A percentile compares a stretch with the other conserved stretches of the same genome.
phyloP scores from a whole-genome alignment of 1,140 invertebrate genomes.

The Heliconius hewitsoni region DNA sequence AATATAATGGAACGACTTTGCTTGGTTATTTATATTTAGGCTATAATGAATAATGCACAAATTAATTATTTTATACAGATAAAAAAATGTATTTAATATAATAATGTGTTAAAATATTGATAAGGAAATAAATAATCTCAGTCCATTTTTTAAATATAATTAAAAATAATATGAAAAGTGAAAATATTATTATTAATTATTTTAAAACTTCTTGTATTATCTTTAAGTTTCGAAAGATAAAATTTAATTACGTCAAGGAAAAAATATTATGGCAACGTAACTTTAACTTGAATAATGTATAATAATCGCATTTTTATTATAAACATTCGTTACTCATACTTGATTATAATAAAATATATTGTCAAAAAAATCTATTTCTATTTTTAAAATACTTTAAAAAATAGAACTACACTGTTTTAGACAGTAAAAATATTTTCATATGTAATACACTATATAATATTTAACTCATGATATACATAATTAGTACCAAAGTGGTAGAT shows the following conservation, averaged over 20 bases:
- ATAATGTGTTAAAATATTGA: too few relatives aligned
- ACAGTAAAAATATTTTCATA: background rate
- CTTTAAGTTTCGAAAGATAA: too few relatives aligned
- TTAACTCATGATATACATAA: background rate
- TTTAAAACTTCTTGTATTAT: too few relatives aligned
- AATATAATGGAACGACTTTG: background rate
- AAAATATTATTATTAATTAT: too few relatives aligned
- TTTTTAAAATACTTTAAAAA: background rate
- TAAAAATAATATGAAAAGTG: too few relatives aligned
- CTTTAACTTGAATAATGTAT: background rate
- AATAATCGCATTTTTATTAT: background rate
- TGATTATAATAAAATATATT: too few relatives aligned
- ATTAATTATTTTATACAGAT: background rate
- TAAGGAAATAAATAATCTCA: too few relatives aligned
- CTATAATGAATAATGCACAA: background rate
- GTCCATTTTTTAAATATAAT: too few relatives aligned
- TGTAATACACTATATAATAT: background rate
- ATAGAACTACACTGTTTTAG: background rate
- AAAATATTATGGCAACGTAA: too few relatives aligned
- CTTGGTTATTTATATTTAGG: background rate
- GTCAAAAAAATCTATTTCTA: too few relatives aligned
- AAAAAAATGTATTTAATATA: too few relatives aligned
- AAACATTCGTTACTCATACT: background rate
- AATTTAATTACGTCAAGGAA: too few relatives aligned
- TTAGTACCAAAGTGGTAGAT: conserved; percentile 2